These are phyloP conservation scores for Drosophila kepulauana DNA, from an alignment of 1,140 invertebrate species.

Conservation along the genomic window DNA sequence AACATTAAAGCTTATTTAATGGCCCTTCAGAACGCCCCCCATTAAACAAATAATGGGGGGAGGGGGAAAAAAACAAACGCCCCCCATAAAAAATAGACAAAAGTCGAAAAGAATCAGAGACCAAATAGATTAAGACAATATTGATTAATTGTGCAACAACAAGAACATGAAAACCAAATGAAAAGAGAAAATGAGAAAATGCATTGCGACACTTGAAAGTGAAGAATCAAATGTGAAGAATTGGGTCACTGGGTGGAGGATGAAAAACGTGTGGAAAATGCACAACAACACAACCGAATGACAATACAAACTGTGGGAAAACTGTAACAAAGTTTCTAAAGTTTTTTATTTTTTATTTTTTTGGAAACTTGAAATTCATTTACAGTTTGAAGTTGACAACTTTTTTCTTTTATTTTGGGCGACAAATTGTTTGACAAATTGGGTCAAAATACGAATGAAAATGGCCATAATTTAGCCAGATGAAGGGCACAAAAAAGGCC, in stretches of 20 bases:
- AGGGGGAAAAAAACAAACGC: constrained; percentile 26
- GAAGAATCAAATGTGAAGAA: constrained; percentile 51
- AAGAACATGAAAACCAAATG: constrained; percentile 14
- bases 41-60: constrained; percentile 3
- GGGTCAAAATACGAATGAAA: constrained; percentile 11
- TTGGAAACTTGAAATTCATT: constrained; percentile 22
- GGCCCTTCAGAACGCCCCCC: constrained; percentile 20
- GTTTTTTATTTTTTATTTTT: background rate
- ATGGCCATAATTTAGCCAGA: constrained; percentile 13
- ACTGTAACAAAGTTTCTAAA: constrained; percentile 4
- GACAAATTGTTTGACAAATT: constrained; percentile 41
- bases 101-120: constrained; percentile 28
- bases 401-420: constrained; percentile 7
- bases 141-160: constrained; percentile 68
- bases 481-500: background rate
- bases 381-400: constrained; percentile 18
- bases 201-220: constrained; percentile 60
- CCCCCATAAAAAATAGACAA: constrained; percentile 54
- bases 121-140: constrained; percentile 58
- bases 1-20: constrained; percentile 1
- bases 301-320: constrained; percentile 40
- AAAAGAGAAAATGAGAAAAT: constrained; percentile 46
- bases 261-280: constrained; percentile 42
- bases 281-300: constrained; percentile 14
- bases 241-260: constrained; percentile 39